These are phyloP conservation scores for Pyrochroa serraticornis DNA, from an alignment of 2,888 invertebrate species.

Conservation along the genomic window DNA sequence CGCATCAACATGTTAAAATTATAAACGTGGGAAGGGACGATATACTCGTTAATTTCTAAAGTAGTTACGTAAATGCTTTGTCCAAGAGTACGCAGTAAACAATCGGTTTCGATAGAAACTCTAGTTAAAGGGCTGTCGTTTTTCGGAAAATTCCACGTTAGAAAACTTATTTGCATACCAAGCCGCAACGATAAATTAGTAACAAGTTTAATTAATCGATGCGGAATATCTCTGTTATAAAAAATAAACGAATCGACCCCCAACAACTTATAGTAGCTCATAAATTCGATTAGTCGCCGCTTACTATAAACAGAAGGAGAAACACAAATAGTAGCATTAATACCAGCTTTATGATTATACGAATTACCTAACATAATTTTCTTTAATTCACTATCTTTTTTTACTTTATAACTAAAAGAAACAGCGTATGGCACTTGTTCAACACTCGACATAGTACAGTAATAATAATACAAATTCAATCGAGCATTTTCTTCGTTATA, in stretches of 20 bases:
- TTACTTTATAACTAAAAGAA: slow-evolving; percentile 55
- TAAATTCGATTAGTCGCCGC: slow-evolving; percentile 67
- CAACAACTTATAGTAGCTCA: slow-evolving; percentile 70
- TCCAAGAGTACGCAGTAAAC: slow-evolving; percentile 63
- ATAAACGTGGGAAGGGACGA: slow-evolving; percentile 66
- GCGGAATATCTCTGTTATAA: slow-evolving; percentile 65
- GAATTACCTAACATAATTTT: slow-evolving; percentile 45
- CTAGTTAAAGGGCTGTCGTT: slow-evolving; percentile 54
- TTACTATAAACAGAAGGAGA: slow-evolving; percentile 65
- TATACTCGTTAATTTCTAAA: slow-evolving; percentile 70
- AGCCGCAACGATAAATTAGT: slow-evolving; percentile 53
- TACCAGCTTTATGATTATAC: slow-evolving; percentile 46
- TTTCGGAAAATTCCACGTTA: slow-evolving; percentile 72
- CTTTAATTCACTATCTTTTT: slow-evolving; percentile 41
- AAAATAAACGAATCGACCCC: slow-evolving; percentile 71
- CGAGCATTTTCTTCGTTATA: slow-evolving; percentile 54
- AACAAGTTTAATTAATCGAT: slow-evolving; percentile 55
- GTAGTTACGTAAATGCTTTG: slow-evolving; percentile 63
- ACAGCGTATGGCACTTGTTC: slow-evolving; percentile 63
- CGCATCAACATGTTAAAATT: slow-evolving; percentile 62
- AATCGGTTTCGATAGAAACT: slow-evolving; percentile 68
- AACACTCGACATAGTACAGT: slow-evolving; percentile 59
- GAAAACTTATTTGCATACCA: slow-evolving; percentile 61
- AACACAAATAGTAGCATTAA: slow-evolving; percentile 68
- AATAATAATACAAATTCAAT: slow-evolving; percentile 60